Percentiles rank a stretch among this genome's conserved stretches.
Evolutionary conservation across 2,797 vertebrate species (phyloP).

Genomic region (Macroramphosus scolopax): DNA sequence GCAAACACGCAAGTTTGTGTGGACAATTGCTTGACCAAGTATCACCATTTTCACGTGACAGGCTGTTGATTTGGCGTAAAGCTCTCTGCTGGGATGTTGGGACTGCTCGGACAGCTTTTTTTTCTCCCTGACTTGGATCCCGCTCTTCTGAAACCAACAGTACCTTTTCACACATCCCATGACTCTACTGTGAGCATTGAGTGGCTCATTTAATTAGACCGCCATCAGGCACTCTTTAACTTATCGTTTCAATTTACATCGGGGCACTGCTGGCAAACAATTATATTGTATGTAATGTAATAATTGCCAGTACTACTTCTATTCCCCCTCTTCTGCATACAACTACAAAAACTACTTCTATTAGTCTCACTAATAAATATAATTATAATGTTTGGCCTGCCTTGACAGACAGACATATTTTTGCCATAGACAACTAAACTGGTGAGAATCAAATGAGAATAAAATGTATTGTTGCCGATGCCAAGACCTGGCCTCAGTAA

Average conservation of each 20-base stretch:
- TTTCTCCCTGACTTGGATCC: conserved; percentile 1
- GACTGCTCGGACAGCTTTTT: conserved; percentile 35
- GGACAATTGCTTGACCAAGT: conserved; percentile 30
- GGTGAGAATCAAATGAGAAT: conserved; percentile 14
- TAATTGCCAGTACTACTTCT: no score
- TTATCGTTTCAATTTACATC: conserved; percentile 62
- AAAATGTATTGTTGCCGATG: conserved; percentile 5
- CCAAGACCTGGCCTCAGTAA: conserved; percentile 6
- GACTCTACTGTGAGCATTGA: conserved; percentile 61
- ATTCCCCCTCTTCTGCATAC: no score
- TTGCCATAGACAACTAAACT: no score
- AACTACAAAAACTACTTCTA: no score
- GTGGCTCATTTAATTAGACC: conserved; percentile 79
- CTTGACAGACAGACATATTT: no score
- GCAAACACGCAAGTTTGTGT: conserved; percentile 27
- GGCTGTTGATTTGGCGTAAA: conserved; percentile 43
- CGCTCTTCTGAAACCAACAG: conserved; percentile 37
- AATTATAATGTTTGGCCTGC: no score
- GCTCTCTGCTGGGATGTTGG: conserved; percentile 52
- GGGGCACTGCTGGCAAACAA: conserved; percentile 20
- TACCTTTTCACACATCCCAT: conserved; percentile 67
- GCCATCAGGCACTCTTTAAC: conserved; percentile 75
- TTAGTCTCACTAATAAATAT: no score
- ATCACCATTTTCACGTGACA: conserved; percentile 28
- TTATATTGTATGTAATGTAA: no score